Evolutionary conservation across 2,888 invertebrate species (phyloP), one percentile per base, ranked within the genome.

Genomic region (Apeira syringaria): DNA sequence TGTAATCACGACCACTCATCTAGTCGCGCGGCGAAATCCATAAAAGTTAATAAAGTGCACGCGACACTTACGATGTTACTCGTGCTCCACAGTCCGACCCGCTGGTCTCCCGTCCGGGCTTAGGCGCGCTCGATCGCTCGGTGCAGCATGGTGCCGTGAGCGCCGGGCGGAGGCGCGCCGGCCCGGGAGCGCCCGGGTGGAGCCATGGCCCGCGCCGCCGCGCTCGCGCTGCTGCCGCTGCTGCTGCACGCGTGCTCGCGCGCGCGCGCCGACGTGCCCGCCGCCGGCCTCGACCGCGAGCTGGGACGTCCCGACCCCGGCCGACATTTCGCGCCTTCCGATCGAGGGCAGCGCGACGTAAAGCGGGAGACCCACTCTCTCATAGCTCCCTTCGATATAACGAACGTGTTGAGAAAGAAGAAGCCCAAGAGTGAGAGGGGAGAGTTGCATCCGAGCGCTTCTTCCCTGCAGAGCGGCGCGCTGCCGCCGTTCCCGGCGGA

Each of bases 321-420:
- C 26, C 26, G 20, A 10, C 9, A 15, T 11, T 22, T 13, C 8
- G n/a, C n/a, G n/a, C 12, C n/a, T n/a, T 27, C n/a, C 13, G 26
- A 27, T 2, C 18, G 5, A 5, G 22, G 4, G 7, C 25, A 24
- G 6, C 35, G 26, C 10, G 49, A 69, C 5, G 36, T 47, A 37
- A 68, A 60, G 27, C 36, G 77, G 6, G 71, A 70, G n/a, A 55
- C 76, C 0, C 74, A 74, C 38, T 65, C 81, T 0, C 71, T 85
- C 11, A 82, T 85, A 17, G 75, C 77, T 0, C 70, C 85, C 1
- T 84, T 80, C 46, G 85, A 86, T 36, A 69, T 86, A 36, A 76
- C 81, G 0, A 78, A 73, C 35, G 66, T 81, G 53, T 77, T 78
- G 27, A 75, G 71, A 37, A 78, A 69, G 53, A 77, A 63, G 12